phyloP scores from a whole-genome alignment of 2,888 invertebrate genomes.

The Pyralis farinalis region DNA sequence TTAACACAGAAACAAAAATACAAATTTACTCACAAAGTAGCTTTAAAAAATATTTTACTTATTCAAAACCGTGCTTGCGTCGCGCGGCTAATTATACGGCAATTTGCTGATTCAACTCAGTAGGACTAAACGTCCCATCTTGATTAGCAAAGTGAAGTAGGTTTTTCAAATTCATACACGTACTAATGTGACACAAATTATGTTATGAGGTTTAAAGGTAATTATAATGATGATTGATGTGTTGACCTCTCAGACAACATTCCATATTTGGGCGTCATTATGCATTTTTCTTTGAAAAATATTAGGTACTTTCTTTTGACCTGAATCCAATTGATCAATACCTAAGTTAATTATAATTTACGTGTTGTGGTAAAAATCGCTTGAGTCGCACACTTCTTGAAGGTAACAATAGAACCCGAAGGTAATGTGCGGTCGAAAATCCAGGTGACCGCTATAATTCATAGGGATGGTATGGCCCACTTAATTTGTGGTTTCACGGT shows the following conservation, averaged over 20 bases:
- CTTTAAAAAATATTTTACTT: not conserved
- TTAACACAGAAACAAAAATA: not conserved
- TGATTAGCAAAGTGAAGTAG: not conserved
- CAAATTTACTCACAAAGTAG: too few relatives aligned
- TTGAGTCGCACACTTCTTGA: not conserved
- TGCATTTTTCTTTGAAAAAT: not conserved
- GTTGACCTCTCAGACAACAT: not conserved
- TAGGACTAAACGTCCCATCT: not conserved
- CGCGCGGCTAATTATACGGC: not conserved
- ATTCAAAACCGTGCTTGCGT: not conserved
- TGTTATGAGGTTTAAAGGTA: slow-evolving; percentile 1
- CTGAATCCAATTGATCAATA: not conserved
- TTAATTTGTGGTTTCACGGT: slow-evolving; percentile 19
- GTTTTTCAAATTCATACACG: not conserved
- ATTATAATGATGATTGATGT: not conserved
- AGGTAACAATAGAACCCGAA: not conserved
- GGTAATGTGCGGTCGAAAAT: slow-evolving; percentile 4
- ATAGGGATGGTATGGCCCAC: slow-evolving; percentile 7
- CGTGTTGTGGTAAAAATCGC: not conserved
- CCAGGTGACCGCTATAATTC: slow-evolving; percentile 5
- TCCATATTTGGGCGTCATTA: not conserved
- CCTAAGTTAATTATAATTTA: slow-evolving; percentile 1
- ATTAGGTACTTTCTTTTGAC: not conserved
- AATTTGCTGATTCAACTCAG: not conserved
- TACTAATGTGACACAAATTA: not conserved